phyloP scores from a whole-genome alignment of 2,888 invertebrate genomes.

The Heliconius ethilla region DNA sequence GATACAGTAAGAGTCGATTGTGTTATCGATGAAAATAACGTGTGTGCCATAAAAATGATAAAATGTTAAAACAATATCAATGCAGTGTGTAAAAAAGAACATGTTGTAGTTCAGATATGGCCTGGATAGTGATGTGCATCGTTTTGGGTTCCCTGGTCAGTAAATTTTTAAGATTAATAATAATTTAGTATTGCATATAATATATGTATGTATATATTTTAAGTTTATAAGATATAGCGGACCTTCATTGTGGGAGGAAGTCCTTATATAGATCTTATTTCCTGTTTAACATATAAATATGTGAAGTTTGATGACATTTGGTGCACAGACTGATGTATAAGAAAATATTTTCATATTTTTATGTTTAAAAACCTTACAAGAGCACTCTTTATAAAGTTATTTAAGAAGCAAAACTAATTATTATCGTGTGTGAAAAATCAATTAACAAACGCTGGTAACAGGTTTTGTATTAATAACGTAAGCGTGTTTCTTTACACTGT shows the following conservation, averaged over 20 bases:
- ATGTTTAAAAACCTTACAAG: neutral
- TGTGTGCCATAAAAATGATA: conserved; percentile 26
- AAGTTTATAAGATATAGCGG: neutral
- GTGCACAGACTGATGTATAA: neutral
- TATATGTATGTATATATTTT: neutral
- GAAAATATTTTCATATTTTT: neutral
- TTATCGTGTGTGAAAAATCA: conserved; percentile 10
- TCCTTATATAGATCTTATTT: conserved; percentile 26
- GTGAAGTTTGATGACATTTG: neutral
- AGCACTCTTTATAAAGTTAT: neutral
- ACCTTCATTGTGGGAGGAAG: conserved; percentile 29
- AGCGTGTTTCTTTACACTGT: neutral
- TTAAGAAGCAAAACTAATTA: neutral
- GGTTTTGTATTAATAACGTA: conserved; percentile 8
- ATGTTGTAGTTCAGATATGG: conserved; percentile 52
- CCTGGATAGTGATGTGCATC: conserved; percentile 57
- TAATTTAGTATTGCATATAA: neutral
- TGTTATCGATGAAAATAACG: conserved; percentile 32
- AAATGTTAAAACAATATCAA: conserved; percentile 17
- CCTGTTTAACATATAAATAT: conserved; percentile 8
- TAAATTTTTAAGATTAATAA: neutral
- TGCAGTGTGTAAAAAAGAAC: conserved; percentile 27
- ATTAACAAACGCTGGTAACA: neutral
- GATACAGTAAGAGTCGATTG: conserved; percentile 38
- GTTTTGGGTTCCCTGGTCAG: conserved; percentile 61